A percentile compares a stretch with the other conserved stretches of the same genome.
Conservation (phyloP, 2,113 vertebrate genomes). For the Erythrolamprus reginae region DNA sequence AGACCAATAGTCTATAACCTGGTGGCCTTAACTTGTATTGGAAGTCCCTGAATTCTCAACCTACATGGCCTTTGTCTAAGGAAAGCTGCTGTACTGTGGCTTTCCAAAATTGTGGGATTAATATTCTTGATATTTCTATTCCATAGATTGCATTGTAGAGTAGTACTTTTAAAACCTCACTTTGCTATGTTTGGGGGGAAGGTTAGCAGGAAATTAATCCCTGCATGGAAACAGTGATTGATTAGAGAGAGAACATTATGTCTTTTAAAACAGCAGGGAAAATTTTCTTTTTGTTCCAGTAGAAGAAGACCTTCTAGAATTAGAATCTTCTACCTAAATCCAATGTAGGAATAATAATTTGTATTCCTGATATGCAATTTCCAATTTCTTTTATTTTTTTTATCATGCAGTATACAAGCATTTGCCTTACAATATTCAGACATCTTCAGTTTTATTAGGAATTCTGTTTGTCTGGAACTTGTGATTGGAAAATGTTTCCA, state of each 20-base stretch:
- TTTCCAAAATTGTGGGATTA: constrained; percentile 1
- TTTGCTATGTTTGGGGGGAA: neutral
- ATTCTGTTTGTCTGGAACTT: neutral
- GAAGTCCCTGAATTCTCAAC: neutral
- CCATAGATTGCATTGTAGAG: neutral
- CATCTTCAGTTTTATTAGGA: neutral
- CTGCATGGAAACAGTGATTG: neutral
- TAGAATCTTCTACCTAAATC: neutral
- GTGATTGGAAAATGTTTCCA: neutral
- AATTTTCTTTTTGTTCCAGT: neutral
- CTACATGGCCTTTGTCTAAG: neutral
- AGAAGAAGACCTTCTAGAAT: neutral
- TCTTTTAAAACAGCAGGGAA: neutral
- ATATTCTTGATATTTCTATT: neutral
- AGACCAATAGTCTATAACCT: neutral
- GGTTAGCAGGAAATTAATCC: neutral
- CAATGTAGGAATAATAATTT: neutral
- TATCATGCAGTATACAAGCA: neutral
- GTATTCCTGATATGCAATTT: neutral
- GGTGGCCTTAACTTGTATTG: neutral
- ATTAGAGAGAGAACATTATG: neutral
- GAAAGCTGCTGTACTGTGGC: neutral
- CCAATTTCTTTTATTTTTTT: neutral
- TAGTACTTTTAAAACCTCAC: neutral
- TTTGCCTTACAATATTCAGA: neutral